phyloP scores from a whole-genome alignment of 1,140 invertebrate genomes.

The Aradophagus sp. region DNA sequence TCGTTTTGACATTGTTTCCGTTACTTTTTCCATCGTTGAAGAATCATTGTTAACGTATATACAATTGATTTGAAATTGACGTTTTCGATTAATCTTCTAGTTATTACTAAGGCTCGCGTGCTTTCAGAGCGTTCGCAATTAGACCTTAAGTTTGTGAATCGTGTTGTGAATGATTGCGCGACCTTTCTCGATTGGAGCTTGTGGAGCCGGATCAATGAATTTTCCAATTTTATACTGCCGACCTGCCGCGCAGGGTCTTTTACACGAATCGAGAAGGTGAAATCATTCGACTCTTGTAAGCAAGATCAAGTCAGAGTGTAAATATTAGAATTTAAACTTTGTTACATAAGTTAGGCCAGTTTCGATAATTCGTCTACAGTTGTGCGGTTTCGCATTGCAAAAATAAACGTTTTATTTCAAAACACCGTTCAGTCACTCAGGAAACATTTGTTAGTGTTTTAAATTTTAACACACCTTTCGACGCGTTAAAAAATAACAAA shows the following conservation, averaged over 20 bases:
- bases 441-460: no score
- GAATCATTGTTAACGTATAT: constrained; percentile 47
- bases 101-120: constrained; percentile 49
- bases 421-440: no score
- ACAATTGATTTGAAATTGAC: constrained; percentile 30
- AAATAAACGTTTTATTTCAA: no score
- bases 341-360: constrained; percentile 50
- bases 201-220: no score
- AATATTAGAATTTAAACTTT: constrained; percentile 51
- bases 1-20: constrained; percentile 36
- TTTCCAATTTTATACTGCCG: no score
- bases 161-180: constrained; percentile 19
- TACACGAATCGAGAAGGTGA: constrained; percentile 11
- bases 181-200: background rate
- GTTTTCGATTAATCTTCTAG: constrained; percentile 44
- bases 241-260: no score
- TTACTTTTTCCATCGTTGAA: constrained; percentile 47
- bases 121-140: constrained; percentile 39
- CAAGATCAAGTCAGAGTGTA: constrained; percentile 51
- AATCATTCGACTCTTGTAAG: constrained; percentile 35
- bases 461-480: no score
- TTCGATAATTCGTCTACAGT: constrained; percentile 33
- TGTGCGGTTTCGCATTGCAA: constrained; percentile 9
- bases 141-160: constrained; percentile 34
- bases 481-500: no score